Evolutionary conservation across 2,113 vertebrate genomes (phyloP), one percentile per base, ranked within the genome.

Genomic region (Cryptomyrus ogoouensis): DNA sequence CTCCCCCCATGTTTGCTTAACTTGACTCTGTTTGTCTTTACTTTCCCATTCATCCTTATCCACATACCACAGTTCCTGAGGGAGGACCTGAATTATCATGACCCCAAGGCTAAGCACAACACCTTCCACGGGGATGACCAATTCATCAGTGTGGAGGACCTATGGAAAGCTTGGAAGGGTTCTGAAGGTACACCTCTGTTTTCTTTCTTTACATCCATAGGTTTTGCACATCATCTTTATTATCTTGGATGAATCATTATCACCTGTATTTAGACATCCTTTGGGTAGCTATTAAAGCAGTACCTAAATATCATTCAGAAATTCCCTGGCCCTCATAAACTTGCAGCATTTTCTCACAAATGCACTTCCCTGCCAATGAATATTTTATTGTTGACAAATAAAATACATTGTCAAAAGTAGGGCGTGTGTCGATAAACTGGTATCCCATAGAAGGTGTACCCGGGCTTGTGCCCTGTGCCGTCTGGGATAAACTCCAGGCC

Each of bases 41-140:
- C 35, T 89, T 21, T 46, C 17, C 56, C n/a, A 0, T 90, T 66
- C 88, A 83, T 46, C 35, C 90, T 5, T 35, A 13, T 94, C 94
- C 92, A 92, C 80, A n/a, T 92, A 89, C 91, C 53, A 86, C 91
- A 99, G 98, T 99, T 99, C 93, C 93, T 99, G 92, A 96, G 98
- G 93, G 98, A 99, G 93, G 98, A 99, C 94, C 94, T 99, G 87
- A 99, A 99, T 92, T 99, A 99, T 91, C 98, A 99, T 1, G 98
- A 99, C 92, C 98, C 98, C 0, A 98, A 98, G 10, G 97, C 97
- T 89, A 99, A 98, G 90, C 98, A 99, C 92, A 99, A 98, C 96
- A 99, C 94, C 89, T 99, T 99, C 94, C 98, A 99, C 31, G 98
- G 98, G 0, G 98, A 99, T 42, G 98, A 99, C 94, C 98, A 99